Conservation (phyloP, 2,797 vertebrate species). For the Somateria mollissima region DNA sequence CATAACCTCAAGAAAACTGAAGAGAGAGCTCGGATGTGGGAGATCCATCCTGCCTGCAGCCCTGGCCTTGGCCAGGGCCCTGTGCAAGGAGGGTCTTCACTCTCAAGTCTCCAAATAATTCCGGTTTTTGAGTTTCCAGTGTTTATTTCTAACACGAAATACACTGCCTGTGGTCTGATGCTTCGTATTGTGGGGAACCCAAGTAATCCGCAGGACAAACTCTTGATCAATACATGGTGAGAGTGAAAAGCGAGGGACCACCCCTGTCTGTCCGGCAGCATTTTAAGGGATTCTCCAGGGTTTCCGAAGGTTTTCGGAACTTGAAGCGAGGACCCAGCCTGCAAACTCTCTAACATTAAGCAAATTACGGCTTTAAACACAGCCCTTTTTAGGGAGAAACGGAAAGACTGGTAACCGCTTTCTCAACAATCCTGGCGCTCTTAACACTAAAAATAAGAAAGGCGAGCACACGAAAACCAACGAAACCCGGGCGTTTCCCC, state of each 20-base stretch:
- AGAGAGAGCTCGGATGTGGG: rapidly evolving
- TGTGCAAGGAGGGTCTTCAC: background rate
- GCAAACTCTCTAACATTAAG: background rate
- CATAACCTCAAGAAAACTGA: background rate
- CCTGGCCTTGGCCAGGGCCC: background rate
- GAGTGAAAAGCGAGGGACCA: background rate
- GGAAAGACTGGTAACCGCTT: rapidly evolving
- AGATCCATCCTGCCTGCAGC: background rate
- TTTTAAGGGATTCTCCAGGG: rapidly evolving
- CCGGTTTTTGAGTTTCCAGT: background rate
- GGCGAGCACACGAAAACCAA: background rate
- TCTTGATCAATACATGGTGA: background rate
- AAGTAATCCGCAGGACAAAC: rapidly evolving
- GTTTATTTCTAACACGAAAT: background rate
- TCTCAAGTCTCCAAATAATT: background rate
- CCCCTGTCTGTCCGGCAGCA: background rate
- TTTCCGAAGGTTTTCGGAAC: background rate
- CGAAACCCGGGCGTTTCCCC: background rate
- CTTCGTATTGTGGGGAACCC: background rate
- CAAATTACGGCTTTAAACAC: background rate
- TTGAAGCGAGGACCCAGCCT: background rate
- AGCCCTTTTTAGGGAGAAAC: background rate
- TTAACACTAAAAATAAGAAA: background rate
- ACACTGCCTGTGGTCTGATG: background rate
- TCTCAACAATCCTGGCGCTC: background rate